Conservation (phyloP, 2,113 vertebrate species). For the Cinclus mexicanus region DNA sequence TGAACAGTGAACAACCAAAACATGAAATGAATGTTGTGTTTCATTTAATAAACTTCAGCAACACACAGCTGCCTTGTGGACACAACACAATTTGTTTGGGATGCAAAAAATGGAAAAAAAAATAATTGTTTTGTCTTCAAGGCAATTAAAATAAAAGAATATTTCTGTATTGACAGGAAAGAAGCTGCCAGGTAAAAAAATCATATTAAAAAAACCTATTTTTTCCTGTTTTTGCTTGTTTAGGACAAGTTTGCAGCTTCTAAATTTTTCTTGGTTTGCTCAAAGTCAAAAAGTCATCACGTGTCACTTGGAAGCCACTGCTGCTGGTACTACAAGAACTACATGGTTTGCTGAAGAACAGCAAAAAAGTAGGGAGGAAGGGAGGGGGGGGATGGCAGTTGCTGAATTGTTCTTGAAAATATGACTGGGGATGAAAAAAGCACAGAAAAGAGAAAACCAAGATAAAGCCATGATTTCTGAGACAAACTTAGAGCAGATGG, state of each 20-base stretch:
- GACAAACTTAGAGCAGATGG: not conserved
- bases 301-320: not conserved
- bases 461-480: not conserved
- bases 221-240: not conserved
- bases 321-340: not conserved
- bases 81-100: not conserved
- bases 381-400: no score
- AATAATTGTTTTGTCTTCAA: not conserved
- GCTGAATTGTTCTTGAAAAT: not conserved
- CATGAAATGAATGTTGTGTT: not conserved
- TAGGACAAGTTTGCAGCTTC: not conserved
- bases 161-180: not conserved
- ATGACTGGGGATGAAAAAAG: not conserved
- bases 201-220: not conserved
- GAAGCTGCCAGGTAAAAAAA: not conserved
- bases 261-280: not conserved
- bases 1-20: slow-evolving; percentile 3
- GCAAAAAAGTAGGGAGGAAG: not conserved
- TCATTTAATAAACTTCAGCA: slow-evolving; percentile 24
- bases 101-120: slow-evolving; percentile 12
- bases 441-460: not conserved
- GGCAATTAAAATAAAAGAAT: not conserved
- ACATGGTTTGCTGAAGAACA: not conserved
- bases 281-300: not conserved
- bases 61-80: not conserved